phyloP scores from a whole-genome alignment of 1,140 invertebrate genomes.

The Aphelenchoides fujianensis region DNA sequence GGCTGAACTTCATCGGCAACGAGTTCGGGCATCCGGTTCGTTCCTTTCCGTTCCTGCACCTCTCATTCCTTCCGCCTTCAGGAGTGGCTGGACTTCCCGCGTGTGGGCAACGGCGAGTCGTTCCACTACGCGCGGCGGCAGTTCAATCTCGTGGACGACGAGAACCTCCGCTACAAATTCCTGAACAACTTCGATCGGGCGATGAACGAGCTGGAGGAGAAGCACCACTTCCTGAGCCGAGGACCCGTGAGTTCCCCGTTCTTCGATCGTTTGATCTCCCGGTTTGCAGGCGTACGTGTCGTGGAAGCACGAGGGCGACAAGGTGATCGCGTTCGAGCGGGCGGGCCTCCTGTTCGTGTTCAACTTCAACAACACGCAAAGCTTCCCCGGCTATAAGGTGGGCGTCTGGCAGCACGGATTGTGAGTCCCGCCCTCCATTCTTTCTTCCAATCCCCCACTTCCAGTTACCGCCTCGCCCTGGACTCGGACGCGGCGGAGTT shows the following conservation, averaged over 20 bases:
- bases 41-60: too few species aligned
- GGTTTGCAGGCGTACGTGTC: slow-evolving; percentile 91
- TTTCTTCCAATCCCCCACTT: slow-evolving; percentile 16
- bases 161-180: slow-evolving; percentile 80
- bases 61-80: too few species aligned
- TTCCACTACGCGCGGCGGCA: slow-evolving; percentile 95
- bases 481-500: slow-evolving; percentile 77
- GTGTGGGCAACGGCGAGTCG: slow-evolving; percentile 87
- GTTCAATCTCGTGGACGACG: slow-evolving; percentile 81
- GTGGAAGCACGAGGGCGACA: slow-evolving; percentile 91
- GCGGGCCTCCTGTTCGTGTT: slow-evolving; percentile 87
- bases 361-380: slow-evolving; percentile 89
- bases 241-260: slow-evolving; percentile 39
- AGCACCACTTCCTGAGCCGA: slow-evolving; percentile 82
- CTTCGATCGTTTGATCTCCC: slow-evolving; percentile 19
- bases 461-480: slow-evolving; percentile 75
- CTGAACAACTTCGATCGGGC: slow-evolving; percentile 87
- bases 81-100: slow-evolving; percentile 99
- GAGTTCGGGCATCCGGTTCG: slow-evolving; percentile 99
- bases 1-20: slow-evolving; percentile 98
- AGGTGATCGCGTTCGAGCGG: slow-evolving; percentile 89
- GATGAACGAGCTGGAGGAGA: slow-evolving; percentile 82
- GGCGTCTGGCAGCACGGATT: slow-evolving; percentile 76
- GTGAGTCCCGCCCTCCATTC: slow-evolving; percentile 54
- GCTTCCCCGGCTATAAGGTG: slow-evolving; percentile 82